Percentiles rank a stretch among this genome's conserved stretches.
Evolutionary conservation across 2,797 vertebrate genomes (phyloP).

Genomic region (Rhinophrynus dorsalis): DNA sequence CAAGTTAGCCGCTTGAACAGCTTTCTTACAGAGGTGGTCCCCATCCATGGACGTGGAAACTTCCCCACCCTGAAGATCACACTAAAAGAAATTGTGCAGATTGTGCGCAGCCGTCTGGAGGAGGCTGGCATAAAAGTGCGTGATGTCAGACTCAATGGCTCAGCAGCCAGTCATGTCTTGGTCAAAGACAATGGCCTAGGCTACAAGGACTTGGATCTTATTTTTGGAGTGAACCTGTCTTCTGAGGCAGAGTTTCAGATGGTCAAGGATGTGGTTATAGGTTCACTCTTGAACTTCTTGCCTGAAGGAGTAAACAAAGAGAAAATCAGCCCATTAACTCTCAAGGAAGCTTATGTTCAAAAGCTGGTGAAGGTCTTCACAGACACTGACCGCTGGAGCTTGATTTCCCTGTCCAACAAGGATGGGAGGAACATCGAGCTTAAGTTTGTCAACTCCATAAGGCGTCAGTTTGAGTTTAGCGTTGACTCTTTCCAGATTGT

Average conservation of each 20-base stretch:
- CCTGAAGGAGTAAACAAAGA: slow-evolving; percentile 92
- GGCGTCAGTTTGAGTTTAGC: slow-evolving; percentile 96
- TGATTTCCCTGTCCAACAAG: slow-evolving; percentile 97
- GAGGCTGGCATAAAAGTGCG: slow-evolving; percentile 81
- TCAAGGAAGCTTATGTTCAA: slow-evolving; percentile 94
- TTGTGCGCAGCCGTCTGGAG: slow-evolving; percentile 80
- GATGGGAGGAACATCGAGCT: slow-evolving; percentile 93
- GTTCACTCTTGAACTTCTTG: slow-evolving; percentile 90
- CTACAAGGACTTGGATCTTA: slow-evolving; percentile 95
- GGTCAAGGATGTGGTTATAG: slow-evolving; percentile 88
- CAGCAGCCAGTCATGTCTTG: slow-evolving; percentile 91
- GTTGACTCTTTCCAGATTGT: slow-evolving; percentile 98
- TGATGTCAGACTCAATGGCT: slow-evolving; percentile 90
- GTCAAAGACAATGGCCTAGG: slow-evolving; percentile 91
- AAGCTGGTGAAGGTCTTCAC: slow-evolving; percentile 95
- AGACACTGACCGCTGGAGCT: slow-evolving; percentile 93
- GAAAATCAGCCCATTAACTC: slow-evolving; percentile 87
- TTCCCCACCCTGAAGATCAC: slow-evolving; percentile 92
- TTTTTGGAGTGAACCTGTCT: slow-evolving; percentile 89
- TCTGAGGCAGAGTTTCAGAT: slow-evolving; percentile 84
- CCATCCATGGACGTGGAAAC: slow-evolving; percentile 90
- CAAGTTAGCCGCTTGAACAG: slow-evolving; percentile 90
- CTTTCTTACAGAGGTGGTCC: slow-evolving; percentile 87
- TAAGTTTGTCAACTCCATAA: slow-evolving; percentile 93
- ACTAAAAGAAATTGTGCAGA: slow-evolving; percentile 89